phyloP scores from a whole-genome alignment of 2,888 invertebrate genomes.

The Baronia brevicornis region DNA sequence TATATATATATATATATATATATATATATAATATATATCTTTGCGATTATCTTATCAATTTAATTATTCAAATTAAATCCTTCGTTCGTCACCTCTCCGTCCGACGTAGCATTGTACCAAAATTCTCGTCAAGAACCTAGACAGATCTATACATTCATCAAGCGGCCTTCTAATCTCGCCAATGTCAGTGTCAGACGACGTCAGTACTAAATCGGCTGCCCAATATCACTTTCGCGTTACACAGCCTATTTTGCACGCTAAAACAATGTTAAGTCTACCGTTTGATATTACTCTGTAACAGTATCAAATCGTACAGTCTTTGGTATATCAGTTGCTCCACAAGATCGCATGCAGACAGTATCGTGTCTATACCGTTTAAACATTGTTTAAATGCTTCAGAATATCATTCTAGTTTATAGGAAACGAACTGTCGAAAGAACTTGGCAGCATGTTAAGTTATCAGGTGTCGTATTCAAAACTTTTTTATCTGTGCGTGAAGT shows the following conservation, averaged over 20 bases:
- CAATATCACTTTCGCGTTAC: too few species aligned
- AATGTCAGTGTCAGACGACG: slow-evolving; percentile 13
- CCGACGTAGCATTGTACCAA: too few species aligned
- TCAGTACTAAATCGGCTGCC: too few species aligned
- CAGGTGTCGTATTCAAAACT: slow-evolving; percentile 34
- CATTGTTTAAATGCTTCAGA: slow-evolving; percentile 50
- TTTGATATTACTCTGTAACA: slow-evolving; percentile 10
- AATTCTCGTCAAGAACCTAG: too few species aligned
- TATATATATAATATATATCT: too few species aligned
- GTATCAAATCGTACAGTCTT: slow-evolving; percentile 15
- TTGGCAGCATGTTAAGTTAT: slow-evolving; percentile 32
- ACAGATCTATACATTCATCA: background rate
- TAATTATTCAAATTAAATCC: too few species aligned
- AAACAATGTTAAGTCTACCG: slow-evolving; percentile 1
- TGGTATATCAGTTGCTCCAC: slow-evolving; percentile 9
- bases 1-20: too few species aligned
- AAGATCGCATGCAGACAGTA: slow-evolving; percentile 12
- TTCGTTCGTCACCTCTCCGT: too few species aligned
- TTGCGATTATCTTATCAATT: too few species aligned
- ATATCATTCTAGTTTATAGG: slow-evolving; percentile 43
- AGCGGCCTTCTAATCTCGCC: slow-evolving; percentile 6
- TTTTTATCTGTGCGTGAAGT: slow-evolving; percentile 16
- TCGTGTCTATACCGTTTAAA: slow-evolving; percentile 24
- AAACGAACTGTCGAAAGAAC: slow-evolving; percentile 44
- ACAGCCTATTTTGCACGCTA: slow-evolving; percentile 8